Percentiles rank a stretch among this genome's conserved stretches.
Evolutionary conservation across 2,113 vertebrate species (phyloP).

Genomic region (Mesembrinibis cayennensis): DNA sequence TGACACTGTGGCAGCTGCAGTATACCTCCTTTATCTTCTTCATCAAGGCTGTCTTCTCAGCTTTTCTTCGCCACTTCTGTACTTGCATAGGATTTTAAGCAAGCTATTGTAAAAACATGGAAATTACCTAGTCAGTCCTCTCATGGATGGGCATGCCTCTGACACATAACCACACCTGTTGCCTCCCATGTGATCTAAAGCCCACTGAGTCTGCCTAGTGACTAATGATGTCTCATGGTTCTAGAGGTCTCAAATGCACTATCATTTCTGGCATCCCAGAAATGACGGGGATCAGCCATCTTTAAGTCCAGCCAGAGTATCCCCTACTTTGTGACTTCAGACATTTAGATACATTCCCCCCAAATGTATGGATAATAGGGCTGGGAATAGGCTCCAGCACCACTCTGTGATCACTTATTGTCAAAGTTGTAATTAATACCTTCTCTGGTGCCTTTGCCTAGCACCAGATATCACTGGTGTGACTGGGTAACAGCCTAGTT

Average conservation of each 20-base stretch:
- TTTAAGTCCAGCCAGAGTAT: background rate
- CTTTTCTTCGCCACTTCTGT: background rate
- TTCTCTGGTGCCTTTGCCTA: background rate
- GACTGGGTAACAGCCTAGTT: background rate
- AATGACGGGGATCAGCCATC: background rate
- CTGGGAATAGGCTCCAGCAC: background rate
- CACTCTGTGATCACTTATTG: fast-evolving
- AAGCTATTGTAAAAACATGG: background rate
- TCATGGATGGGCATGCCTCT: background rate
- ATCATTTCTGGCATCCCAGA: background rate
- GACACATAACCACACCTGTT: background rate
- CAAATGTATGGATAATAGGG: background rate
- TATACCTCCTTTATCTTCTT: background rate
- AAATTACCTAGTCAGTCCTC: background rate
- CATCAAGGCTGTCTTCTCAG: background rate
- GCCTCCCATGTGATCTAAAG: background rate
- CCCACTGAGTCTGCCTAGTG: background rate
- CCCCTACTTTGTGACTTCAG: background rate
- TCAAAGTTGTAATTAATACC: background rate
- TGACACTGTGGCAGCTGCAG: background rate
- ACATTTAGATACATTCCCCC: background rate
- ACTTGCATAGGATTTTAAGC: background rate
- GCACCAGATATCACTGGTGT: background rate
- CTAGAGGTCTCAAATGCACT: background rate
- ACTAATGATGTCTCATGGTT: background rate